Conservation (phyloP, 2,888 invertebrate species). For the Cheilosia impressa region DNA sequence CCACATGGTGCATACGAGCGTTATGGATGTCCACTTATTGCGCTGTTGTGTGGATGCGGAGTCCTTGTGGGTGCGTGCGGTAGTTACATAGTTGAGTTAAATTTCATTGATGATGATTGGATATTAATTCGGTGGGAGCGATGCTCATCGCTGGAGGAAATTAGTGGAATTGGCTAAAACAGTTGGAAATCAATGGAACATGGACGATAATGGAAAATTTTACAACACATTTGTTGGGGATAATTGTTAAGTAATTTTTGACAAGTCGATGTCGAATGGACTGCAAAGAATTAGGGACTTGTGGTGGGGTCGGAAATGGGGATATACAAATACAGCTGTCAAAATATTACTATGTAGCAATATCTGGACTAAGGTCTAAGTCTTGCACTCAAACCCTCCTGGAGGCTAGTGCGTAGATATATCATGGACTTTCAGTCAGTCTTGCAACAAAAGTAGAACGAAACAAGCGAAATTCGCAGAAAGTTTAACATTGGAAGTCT, state of each 20-base stretch:
- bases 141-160: constrained; percentile 46
- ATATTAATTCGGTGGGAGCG: constrained; percentile 49
- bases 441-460: too few relatives aligned
- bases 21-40: not conserved
- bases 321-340: not conserved
- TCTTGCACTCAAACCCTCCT: too few relatives aligned
- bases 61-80: constrained; percentile 9
- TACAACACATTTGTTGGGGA: not conserved
- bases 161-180: constrained; percentile 19
- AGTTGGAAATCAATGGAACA: constrained; percentile 12
- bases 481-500: too few relatives aligned
- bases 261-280: not conserved
- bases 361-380: too few relatives aligned
- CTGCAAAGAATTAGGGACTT: not conserved
- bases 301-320: not conserved
- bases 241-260: constrained; percentile 32
- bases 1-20: constrained; percentile 16
- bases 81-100: not conserved
- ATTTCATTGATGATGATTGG: constrained; percentile 58
- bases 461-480: too few relatives aligned
- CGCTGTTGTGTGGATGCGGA: not conserved
- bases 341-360: too few relatives aligned
- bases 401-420: too few relatives aligned
- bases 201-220: constrained; percentile 27
- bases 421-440: too few relatives aligned